Base-by-base conservation (phyloP, 1,140 invertebrate genomes). In the Schlechtendalia chinensis region DNA sequence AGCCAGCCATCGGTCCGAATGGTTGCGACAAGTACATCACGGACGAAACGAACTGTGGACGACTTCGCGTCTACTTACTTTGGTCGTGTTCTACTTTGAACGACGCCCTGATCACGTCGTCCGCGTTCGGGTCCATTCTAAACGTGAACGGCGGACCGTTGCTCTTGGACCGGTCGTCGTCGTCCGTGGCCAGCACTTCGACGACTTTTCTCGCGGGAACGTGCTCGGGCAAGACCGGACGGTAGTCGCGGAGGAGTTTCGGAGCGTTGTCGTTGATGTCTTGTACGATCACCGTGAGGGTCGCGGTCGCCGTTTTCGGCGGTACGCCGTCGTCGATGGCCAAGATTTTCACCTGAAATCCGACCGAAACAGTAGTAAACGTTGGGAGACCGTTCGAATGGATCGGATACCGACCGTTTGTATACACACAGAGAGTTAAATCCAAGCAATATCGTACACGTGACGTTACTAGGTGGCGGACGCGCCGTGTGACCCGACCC, bases 211-310 rank as follows among this genome's bases (percentile, higher is more conserved):
- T 91, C 50, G 95, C 93, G 50, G 93, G 90, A 59, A 93, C 91
- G 85, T 97, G 94, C 86, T 98, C 96, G 0, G 93, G 93, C 71
- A 98, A 88, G 14, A 98, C 94, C 0, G 96, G 96, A 69, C 94
- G 89, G 85, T 98, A 98, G 84, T 97, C 94, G 85, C 96, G 93
- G 2, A 95, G 88, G 87, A 97, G 96, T 82, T 92, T 93, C 1
- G 96, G 96, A 1, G 93, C 92, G 86, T 95, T 98, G 84, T 98
- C 97, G 86, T 98, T 99, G 80, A 98, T 96, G 84, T 98, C 97
- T 85, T 94, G 93, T 0, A 99, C 95, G 81, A 96, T 94, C 0
- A 98, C 94, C 0, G 94, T 96, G 22, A 99, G 87, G 1, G 96
- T 98, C 0, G 96, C 96, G 2, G 96, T 98, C 5, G 97, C 96